Evolutionary conservation across 2,797 vertebrate species (phyloP).

Genomic region (Centroberyx gerrardi): DNA sequence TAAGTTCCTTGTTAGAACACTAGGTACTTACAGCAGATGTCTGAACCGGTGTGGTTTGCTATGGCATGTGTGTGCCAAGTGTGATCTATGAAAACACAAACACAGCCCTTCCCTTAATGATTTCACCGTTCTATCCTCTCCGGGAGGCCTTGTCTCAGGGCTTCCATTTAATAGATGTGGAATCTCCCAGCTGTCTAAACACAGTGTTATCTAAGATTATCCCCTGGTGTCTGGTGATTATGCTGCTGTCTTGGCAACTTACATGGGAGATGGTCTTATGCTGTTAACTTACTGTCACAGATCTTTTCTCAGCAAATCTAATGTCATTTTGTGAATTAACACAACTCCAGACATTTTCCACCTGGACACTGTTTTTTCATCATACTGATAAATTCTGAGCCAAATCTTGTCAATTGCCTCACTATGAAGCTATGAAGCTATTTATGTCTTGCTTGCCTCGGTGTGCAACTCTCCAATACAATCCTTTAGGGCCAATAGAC

Average conservation of each 20-base stretch:
- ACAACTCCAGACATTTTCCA: too few relatives aligned
- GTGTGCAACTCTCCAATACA: too few relatives aligned
- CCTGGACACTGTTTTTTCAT: too few relatives aligned
- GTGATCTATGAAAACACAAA: constrained; percentile 12
- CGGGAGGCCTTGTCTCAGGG: constrained; percentile 26
- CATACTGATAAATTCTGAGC: too few relatives aligned
- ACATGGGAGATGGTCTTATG: neutral
- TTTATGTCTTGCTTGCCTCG: too few relatives aligned
- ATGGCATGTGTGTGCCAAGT: neutral
- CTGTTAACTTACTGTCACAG: neutral
- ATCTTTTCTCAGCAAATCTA: neutral
- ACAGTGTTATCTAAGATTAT: constrained; percentile 16
- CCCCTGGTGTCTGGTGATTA: constrained; percentile 23
- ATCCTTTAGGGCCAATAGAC: too few relatives aligned
- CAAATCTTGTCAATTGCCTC: too few relatives aligned
- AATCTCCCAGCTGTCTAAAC: constrained; percentile 25
- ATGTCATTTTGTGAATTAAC: neutral
- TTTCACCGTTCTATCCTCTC: neutral
- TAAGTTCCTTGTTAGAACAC: neutral
- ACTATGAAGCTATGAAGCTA: too few relatives aligned
- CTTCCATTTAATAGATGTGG: neutral
- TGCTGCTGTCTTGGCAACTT: constrained; percentile 19
- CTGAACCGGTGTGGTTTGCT: neutral
- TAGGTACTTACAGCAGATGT: neutral
- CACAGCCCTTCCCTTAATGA: neutral